Percentiles rank a stretch among this genome's conserved stretches.
Conservation (phyloP, 2,888 invertebrate genomes). For the Nemapogon koenigi region DNA sequence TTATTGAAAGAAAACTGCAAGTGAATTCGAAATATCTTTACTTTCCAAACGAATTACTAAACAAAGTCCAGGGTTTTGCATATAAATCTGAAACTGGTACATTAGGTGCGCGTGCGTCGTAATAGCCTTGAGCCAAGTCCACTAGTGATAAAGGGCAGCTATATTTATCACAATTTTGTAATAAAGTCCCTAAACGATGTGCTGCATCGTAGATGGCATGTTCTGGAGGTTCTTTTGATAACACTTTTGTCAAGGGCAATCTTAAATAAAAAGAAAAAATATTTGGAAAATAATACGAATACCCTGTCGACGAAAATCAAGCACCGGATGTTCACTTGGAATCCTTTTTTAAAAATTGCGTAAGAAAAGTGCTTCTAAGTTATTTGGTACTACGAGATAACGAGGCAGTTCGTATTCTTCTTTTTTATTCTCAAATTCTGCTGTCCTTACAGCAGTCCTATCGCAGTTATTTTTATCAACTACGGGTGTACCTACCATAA, state of each 20-base stretch:
- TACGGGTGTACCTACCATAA: not conserved
- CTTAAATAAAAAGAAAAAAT: constrained; percentile 46
- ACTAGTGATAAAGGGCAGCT: constrained; percentile 75
- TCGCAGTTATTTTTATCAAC: not conserved
- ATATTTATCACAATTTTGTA: constrained; percentile 64
- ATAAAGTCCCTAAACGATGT: constrained; percentile 44
- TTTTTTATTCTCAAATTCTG: too few relatives aligned
- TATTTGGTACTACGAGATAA: too few relatives aligned
- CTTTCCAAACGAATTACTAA: constrained; percentile 20
- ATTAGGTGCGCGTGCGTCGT: constrained; percentile 42
- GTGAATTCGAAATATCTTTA: too few relatives aligned
- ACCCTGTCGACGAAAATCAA: too few relatives aligned
- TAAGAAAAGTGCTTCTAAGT: too few relatives aligned
- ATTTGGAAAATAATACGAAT: too few relatives aligned
- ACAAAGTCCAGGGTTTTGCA: constrained; percentile 39
- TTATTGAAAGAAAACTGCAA: too few relatives aligned
- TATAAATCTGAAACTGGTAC: not conserved
- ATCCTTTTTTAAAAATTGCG: too few relatives aligned
- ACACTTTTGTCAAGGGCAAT: constrained; percentile 69
- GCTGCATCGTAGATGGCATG: constrained; percentile 73
- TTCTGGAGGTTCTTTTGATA: constrained; percentile 68
- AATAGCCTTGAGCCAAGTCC: constrained; percentile 72
- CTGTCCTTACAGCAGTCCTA: too few relatives aligned
- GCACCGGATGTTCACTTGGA: too few relatives aligned
- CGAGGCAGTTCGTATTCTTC: too few relatives aligned